Evolutionary conservation across 2,797 vertebrate genomes (phyloP), one percentile per base, ranked within the genome.

Genomic region (Picus viridis): DNA sequence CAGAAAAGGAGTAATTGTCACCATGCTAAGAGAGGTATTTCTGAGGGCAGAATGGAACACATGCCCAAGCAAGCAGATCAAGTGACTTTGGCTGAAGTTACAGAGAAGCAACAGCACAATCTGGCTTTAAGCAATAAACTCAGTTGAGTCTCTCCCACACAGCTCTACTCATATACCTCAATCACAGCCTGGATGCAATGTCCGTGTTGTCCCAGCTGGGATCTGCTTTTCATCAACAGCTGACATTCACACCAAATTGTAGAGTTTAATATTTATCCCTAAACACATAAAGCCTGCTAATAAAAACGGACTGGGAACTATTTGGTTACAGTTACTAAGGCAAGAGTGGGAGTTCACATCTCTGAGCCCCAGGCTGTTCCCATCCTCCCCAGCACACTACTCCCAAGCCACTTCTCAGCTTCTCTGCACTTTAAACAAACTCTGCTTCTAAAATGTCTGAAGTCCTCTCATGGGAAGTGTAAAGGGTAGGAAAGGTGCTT

Each of bases 221-320:
- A 88, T 92, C 92, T 95, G 92, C 85, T 92, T 88, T 92, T 81
- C 74, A 88, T 91, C 92, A 91, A 15, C 90, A 70, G 45, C 89
- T 92, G 90, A 82, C 73, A 62, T 58, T 92, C 69, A 72, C 54
- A 83, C 82, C 70, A 86, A 91, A 73, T 22, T 70, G 67, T 41
- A 67, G 63, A 87, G 45, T 86, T 90, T 82, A 83, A 68, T 77
- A 75, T 63, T 93, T 72, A 80, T 39, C 83, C 82, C 90, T 54
- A 68, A 94, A 34, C 64, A 83, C 58, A 86, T 34, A 71, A 92
- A 95, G 41, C 49, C 79, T 43, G 20, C 77, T 90, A 79, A 87
- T 90, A 83, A 87, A 90, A 96, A 62, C 0, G 24, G 36, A 57
- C 62, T 73, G 59, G 19, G 64, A 91, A 64, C 58, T 94, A 36